Evolutionary conservation across 2,113 vertebrate genomes (phyloP).

Genomic region (Poecilia latipinna): DNA sequence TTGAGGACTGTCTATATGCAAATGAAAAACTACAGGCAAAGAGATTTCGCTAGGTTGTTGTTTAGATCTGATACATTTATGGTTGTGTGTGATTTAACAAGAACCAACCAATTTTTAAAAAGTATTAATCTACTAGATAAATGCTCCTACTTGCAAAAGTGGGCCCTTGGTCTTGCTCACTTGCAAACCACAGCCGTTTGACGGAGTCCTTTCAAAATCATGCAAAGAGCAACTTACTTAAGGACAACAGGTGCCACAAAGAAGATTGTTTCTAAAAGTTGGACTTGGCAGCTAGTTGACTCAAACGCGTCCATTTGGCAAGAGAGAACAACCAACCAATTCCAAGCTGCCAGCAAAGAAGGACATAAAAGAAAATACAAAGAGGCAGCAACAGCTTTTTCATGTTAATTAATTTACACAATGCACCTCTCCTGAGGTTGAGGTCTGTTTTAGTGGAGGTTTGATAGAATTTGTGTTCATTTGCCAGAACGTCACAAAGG

Average conservation of each 20-base stretch:
- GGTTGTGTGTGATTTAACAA: not conserved
- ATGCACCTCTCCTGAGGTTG: not conserved
- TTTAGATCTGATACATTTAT: not conserved
- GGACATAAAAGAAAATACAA: not conserved
- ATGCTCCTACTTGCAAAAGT: too few relatives aligned
- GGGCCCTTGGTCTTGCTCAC: too few relatives aligned
- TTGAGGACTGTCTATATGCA: too few relatives aligned
- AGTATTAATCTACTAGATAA: not conserved
- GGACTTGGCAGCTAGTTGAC: not conserved
- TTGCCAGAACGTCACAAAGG: not conserved
- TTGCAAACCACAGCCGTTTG: too few relatives aligned
- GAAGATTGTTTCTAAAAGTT: not conserved
- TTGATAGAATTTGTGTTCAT: constrained; percentile 23
- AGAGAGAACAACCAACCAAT: not conserved
- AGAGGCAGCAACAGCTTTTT: not conserved
- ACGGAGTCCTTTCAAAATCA: too few relatives aligned
- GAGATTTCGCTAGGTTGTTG: not conserved
- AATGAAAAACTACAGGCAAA: too few relatives aligned
- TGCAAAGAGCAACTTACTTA: not conserved
- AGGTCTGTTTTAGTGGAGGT: constrained; percentile 11
- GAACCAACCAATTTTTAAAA: not conserved
- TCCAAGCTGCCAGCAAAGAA: not conserved
- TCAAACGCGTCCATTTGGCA: not conserved
- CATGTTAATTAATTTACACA: constrained; percentile 3
- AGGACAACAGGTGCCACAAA: not conserved